Base-by-base conservation (phyloP, 2,797 vertebrate species). In the Gastrophryne carolinensis region DNA sequence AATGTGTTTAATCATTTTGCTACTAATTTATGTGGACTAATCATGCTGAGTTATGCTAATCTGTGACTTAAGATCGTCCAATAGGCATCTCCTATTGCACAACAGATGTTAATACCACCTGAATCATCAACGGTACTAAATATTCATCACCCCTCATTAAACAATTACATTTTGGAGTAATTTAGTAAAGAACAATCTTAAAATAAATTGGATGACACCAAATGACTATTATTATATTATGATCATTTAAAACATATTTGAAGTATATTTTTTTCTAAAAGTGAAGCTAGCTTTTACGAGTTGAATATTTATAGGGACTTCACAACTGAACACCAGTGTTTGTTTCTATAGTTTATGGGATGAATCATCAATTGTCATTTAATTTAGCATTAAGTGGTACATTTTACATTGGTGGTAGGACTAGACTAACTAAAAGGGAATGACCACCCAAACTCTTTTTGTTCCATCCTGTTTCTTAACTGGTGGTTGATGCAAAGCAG, bases 11-110 rank as follows among this genome's bases (percentile, higher is more conserved):
- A 77, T 64, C 60, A 71, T 72, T 72, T 70, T 72, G 35, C 60
- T 77, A 62, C 75, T 77, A 71, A 77, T 71, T 77, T 77, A 77
- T 77, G 66, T 39, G 49, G 66, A 70, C 70, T 77, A 77, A 77
- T 70, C 74, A 77, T 50, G 75, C 75, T 77, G 75, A 65, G 75
- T 56, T 70, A 77, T 72, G 60, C 50, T 77, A 77, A 64, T 71
- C 67, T 72, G 52, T 77, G 66, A 77, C 54, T 77, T 70, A 23
- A 71, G 66, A 77, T 77, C 64, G 66, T 61, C 74, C 66, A 77
- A 63, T 70, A 58, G 57, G 66, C 35, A 44, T 77, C 29, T 64
- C 37, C 61, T 54, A 47, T 70, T 70, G 70, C 58, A 56, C 58
- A 64, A 58, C 57, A 77, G 74, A 77, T 77, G 58, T 39, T 57